Conservation (phyloP, 2,113 vertebrate genomes). For the Odontesthes bonariensis region DNA sequence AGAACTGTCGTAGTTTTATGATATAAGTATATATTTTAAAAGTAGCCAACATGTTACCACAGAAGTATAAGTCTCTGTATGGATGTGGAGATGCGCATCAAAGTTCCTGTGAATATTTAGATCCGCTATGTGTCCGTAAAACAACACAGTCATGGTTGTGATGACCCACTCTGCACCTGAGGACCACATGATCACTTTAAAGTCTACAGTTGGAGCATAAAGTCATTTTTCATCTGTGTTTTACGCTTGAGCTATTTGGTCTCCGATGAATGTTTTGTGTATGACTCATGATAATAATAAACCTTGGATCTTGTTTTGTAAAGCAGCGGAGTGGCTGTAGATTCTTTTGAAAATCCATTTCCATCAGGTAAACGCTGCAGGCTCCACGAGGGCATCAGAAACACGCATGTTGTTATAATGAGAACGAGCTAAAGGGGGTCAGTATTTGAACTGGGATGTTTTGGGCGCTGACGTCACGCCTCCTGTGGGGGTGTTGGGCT, state of each 20-base stretch:
- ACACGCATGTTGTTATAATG: neutral
- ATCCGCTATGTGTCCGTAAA: conserved; percentile 29
- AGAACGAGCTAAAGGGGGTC: neutral
- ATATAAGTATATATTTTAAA: conserved; percentile 28
- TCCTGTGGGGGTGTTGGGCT: neutral
- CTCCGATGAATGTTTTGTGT: conserved; percentile 68
- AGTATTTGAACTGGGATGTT: conserved; percentile 1
- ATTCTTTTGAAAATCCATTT: conserved; percentile 4
- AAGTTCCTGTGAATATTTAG: conserved; percentile 44
- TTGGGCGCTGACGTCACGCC: neutral
- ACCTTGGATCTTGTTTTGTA: conserved; percentile 79
- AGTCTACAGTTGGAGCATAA: conserved; percentile 10
- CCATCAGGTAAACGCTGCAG: neutral
- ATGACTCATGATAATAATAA: conserved; percentile 66
- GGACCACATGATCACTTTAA: conserved; percentile 28
- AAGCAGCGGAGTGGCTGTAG: conserved; percentile 62
- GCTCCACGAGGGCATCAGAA: neutral
- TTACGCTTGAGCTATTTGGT: conserved; percentile 35
- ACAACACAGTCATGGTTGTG: conserved; percentile 21
- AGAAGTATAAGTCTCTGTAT: conserved; percentile 10
- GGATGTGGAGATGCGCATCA: neutral
- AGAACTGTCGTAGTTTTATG: conserved; percentile 24
- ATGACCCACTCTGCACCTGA: conserved; percentile 18
- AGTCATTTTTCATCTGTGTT: conserved; percentile 27
- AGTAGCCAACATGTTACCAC: neutral